Conservation (phyloP, 2,888 invertebrate genomes). For the Patella caerulea region DNA sequence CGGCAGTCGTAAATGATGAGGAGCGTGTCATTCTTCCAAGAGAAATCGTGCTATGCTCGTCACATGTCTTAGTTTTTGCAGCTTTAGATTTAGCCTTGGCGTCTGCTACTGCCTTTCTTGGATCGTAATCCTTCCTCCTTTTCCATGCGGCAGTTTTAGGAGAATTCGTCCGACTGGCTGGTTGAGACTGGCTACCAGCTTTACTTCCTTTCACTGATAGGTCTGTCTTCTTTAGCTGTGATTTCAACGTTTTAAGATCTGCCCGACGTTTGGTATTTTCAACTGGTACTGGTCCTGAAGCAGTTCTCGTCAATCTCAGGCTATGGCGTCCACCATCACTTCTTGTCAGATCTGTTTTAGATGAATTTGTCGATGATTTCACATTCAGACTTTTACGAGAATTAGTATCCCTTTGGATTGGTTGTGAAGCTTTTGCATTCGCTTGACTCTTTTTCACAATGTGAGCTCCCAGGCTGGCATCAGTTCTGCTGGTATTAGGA, state of each 20-base stretch:
- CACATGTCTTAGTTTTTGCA: constrained; percentile 33
- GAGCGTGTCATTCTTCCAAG: constrained; percentile 52
- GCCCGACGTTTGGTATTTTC: constrained; percentile 26
- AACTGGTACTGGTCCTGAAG: not conserved
- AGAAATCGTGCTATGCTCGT: constrained; percentile 1
- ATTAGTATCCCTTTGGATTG: constrained; percentile 26
- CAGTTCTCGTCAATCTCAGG: constrained; percentile 36
- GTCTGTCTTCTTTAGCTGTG: constrained; percentile 30
- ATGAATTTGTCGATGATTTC: too few species aligned
- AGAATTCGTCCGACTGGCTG: constrained; percentile 56
- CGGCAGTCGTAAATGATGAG: constrained; percentile 60
- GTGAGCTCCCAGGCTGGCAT: constrained; percentile 60
- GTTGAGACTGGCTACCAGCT: constrained; percentile 49
- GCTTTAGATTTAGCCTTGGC: constrained; percentile 71
- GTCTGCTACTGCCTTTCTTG: constrained; percentile 92
- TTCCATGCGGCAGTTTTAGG: constrained; percentile 87
- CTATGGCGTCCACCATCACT: constrained; percentile 58
- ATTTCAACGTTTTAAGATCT: constrained; percentile 24
- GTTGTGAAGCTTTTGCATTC: constrained; percentile 33
- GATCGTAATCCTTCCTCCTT: constrained; percentile 94
- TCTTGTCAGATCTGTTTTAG: constrained; percentile 31
- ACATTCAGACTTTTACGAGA: too few species aligned
- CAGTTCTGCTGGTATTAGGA: constrained; percentile 46
- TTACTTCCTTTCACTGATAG: constrained; percentile 14
- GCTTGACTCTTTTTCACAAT: constrained; percentile 58